A percentile compares a stretch with the other conserved stretches of the same genome.
Evolutionary conservation across 2,888 invertebrate genomes (phyloP).

Genomic region (Leucoptera coffeella): DNA sequence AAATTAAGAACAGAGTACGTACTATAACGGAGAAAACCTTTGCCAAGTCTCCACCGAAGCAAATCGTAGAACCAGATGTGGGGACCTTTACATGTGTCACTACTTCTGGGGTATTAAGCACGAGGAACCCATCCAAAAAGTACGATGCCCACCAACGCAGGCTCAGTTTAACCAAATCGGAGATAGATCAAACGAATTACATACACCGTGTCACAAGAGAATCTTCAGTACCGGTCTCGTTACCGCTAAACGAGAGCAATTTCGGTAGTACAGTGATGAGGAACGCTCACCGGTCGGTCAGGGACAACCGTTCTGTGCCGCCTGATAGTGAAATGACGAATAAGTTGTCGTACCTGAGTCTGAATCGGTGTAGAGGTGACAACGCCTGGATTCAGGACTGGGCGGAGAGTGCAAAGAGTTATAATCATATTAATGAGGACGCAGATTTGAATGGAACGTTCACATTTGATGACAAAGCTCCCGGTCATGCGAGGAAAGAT

Average conservation of each 20-base stretch:
- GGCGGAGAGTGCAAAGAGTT: conserved; percentile 56
- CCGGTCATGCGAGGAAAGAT: conserved; percentile 28
- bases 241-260: conserved; percentile 23
- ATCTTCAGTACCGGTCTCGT: conserved; percentile 33
- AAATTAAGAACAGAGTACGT: conserved; percentile 54
- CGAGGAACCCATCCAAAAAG: conserved; percentile 26
- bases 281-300: conserved; percentile 26
- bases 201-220: conserved; percentile 38
- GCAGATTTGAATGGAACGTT: conserved; percentile 13
- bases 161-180: conserved; percentile 62
- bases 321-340: conserved; percentile 26
- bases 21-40: conserved; percentile 52
- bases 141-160: conserved; percentile 28
- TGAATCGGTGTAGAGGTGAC: conserved; percentile 44
- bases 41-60: conserved; percentile 40
- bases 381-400: conserved; percentile 60
- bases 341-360: conserved; percentile 34
- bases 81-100: conserved; percentile 68
- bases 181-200: conserved; percentile 61
- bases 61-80: conserved; percentile 37
- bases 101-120: conserved; percentile 63
- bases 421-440: conserved; percentile 29
- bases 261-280: conserved; percentile 36
- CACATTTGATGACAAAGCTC: conserved; percentile 24
- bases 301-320: conserved; percentile 19